phyloP scores from a whole-genome alignment of 2,888 invertebrate species.

The Piscicola geometra region DNA sequence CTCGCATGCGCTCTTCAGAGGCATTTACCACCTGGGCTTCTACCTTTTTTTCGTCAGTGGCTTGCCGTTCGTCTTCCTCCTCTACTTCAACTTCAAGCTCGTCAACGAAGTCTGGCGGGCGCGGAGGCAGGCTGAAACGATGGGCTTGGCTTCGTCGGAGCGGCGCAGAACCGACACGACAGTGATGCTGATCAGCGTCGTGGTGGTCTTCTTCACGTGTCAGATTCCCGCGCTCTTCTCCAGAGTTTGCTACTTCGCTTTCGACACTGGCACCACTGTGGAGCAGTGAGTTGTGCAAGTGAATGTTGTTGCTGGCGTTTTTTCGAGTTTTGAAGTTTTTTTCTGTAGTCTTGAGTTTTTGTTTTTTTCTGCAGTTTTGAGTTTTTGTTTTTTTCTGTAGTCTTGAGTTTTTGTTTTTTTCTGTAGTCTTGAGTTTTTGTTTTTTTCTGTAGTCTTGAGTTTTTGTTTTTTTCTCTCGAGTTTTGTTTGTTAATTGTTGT shows the following conservation, averaged over 20 bases:
- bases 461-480: too few species aligned
- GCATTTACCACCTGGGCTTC: constrained; percentile 53
- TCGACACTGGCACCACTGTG: constrained; percentile 36
- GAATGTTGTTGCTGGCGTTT: too few species aligned
- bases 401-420: too few species aligned
- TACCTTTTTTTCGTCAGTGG: constrained; percentile 54
- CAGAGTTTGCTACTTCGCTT: constrained; percentile 53
- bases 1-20: constrained; percentile 44
- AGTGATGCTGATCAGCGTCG: constrained; percentile 55
- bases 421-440: too few species aligned
- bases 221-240: constrained; percentile 55
- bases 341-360: too few species aligned
- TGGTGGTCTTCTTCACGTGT: constrained; percentile 55
- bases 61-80: constrained; percentile 53
- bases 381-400: too few species aligned
- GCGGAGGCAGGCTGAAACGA: constrained; percentile 47
- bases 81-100: constrained; percentile 53
- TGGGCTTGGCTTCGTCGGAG: constrained; percentile 45
- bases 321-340: too few species aligned
- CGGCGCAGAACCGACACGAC: constrained; percentile 55
- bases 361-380: too few species aligned
- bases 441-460: too few species aligned
- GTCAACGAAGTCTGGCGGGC: constrained; percentile 53
- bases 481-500: too few species aligned
- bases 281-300: constrained; percentile 39